Evolutionary conservation across 2,113 vertebrate species (phyloP).

Genomic region (Dipodomys ordii): DNA sequence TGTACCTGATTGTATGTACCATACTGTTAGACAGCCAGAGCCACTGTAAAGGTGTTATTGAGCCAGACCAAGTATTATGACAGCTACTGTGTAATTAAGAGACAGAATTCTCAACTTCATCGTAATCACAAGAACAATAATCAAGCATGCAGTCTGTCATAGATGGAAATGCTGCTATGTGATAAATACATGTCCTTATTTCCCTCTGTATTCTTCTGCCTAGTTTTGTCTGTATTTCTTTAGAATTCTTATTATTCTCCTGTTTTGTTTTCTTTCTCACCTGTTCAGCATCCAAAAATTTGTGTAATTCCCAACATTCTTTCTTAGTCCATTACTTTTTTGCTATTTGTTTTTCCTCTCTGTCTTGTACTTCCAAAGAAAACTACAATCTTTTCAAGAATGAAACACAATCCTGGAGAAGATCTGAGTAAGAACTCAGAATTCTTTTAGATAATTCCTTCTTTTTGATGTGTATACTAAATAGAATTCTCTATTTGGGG

Average conservation of each 20-base stretch:
- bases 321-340: background rate
- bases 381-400: background rate
- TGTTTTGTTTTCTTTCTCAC: background rate
- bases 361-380: slow-evolving; percentile 7
- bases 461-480: background rate
- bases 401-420: background rate
- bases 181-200: background rate
- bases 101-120: background rate
- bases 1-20: background rate
- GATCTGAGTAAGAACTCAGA: slow-evolving; percentile 4
- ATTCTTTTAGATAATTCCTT: background rate
- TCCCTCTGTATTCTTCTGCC: background rate
- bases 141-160: too few relatives aligned
- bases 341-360: background rate
- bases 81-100: background rate
- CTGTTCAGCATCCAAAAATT: background rate
- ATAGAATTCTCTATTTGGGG: background rate
- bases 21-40: background rate
- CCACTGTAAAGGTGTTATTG: too few relatives aligned
- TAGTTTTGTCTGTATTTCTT: background rate
- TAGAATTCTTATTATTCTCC: background rate
- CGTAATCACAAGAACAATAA: background rate
- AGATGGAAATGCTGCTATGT: background rate
- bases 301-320: background rate
- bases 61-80: too few relatives aligned